Percentiles rank a stretch among this genome's conserved stretches.
Conservation (phyloP, 64 coral and sea anemone genomes). For the Montipora sp. region DNA sequence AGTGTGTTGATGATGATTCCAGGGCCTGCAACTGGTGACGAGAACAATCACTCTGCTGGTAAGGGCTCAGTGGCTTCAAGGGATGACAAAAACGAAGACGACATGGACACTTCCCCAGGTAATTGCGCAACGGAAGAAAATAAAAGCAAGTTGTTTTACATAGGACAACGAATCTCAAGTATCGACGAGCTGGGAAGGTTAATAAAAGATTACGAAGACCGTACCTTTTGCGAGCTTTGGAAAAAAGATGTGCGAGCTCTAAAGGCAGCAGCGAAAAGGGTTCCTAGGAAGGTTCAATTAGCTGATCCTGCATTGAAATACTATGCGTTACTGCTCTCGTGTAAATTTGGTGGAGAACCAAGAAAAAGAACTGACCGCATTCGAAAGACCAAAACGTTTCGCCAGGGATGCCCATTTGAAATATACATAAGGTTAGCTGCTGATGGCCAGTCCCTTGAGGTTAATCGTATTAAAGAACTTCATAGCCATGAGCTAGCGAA, state of each 20-base stretch:
- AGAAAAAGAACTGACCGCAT: constrained; percentile 13
- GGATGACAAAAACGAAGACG: background rate
- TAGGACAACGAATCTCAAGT: constrained; percentile 48
- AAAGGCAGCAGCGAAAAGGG: constrained; percentile 52
- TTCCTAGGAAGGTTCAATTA: constrained; percentile 52
- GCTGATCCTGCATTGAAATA: constrained; percentile 55
- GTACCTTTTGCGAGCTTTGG: constrained; percentile 66
- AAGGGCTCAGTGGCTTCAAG: background rate
- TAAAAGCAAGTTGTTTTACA: constrained; percentile 17
- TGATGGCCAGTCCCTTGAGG: constrained; percentile 56
- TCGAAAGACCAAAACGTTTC: constrained; percentile 64
- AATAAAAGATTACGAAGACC: constrained; percentile 55
- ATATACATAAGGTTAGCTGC: constrained; percentile 46
- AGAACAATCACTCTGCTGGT: background rate
- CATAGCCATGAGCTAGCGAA: constrained; percentile 50
- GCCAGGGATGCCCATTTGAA: constrained; percentile 71
- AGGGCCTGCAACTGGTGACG: background rate
- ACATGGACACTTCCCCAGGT: background rate
- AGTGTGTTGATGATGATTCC: background rate
- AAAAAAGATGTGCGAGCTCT: constrained; percentile 56
- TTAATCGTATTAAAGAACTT: constrained; percentile 27
- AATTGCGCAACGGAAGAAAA: background rate
- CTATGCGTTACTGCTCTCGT: constrained; percentile 38
- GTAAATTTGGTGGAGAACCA: constrained; percentile 69
- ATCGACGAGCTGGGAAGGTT: constrained; percentile 48